Evolutionary conservation across 2,888 invertebrate genomes (phyloP), one percentile per base, ranked within the genome.

Genomic region (Thalpophila matura): DNA sequence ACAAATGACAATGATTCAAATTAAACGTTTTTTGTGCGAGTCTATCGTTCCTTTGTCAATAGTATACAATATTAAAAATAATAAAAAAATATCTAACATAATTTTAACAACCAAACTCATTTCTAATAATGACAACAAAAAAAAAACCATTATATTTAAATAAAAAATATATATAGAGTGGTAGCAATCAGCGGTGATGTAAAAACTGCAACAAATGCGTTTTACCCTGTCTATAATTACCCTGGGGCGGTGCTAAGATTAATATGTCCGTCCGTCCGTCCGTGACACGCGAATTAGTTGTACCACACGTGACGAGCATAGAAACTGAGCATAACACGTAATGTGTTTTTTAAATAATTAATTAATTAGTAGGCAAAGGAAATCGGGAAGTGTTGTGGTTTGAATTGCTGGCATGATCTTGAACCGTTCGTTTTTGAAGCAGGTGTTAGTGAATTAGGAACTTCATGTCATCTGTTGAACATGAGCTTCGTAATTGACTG

Each of bases 201-300:
- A 77, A 77, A 74, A 66, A 59, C 22, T 33, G 16, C 43, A 66
- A 33, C 38, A 46, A 74, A 74, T 60, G 69, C 27, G 35, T 45
- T 59, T 14, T 29, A 51, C 55, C 55, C 63, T 43, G 49, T 43
- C 37, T 56, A 40, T 68, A 72, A 80, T 78, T 72, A 74, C 22
- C 65, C 53, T 33, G 55, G 62, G 76, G 79, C 76, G 68, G 73
- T 26, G 49, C 31, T 53, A 54, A 71, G 76, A 71, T 71, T 75
- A 70, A 71, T 71, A 75, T 37, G 59, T 51, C 29, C 26, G 74
- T 68, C 27, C 57, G 68, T 47, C 53, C 53, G 67, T 65, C 62
- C 57, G 64, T 61, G 64, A 51, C 78, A 79, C 78, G 74, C 80
- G 72, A 79, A 80, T 72, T 57, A 42, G 55, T 68, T 77, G 64